A percentile compares a stretch with the other conserved stretches of the same genome.
These are phyloP conservation scores for Brachionichthys hirsutus DNA, from an alignment of 2,113 vertebrate genomes.

Conservation along the genomic window DNA sequence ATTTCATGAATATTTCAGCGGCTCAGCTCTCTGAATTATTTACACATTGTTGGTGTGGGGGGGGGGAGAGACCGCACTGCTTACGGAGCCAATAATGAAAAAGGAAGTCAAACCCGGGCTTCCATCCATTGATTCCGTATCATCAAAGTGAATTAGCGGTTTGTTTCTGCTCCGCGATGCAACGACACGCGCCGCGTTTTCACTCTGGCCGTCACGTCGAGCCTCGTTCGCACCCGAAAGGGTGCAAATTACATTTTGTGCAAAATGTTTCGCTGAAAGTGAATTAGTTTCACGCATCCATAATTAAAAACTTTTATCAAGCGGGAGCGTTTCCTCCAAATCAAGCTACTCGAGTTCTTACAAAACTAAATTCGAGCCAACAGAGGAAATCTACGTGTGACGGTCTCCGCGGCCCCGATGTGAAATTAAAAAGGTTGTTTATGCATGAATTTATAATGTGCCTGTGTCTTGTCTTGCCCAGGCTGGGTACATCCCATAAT, in stretches of 20 bases:
- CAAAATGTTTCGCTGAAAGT: slow-evolving; percentile 13
- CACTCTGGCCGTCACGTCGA: background rate
- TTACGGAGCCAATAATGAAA: slow-evolving; percentile 6
- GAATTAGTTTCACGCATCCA: slow-evolving; percentile 11
- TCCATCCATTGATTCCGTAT: slow-evolving; percentile 13
- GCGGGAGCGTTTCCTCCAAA: background rate
- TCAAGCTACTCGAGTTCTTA: no score
- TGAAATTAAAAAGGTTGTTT: slow-evolving; percentile 6
- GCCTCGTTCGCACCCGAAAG: slow-evolving; percentile 4
- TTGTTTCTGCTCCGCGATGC: slow-evolving; percentile 31
- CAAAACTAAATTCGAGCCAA: background rate
- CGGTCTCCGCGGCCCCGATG: no score
- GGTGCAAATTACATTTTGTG: slow-evolving; percentile 6
- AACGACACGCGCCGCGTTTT: background rate
- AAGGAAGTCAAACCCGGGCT: slow-evolving; percentile 6
- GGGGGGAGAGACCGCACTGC: slow-evolving; percentile 43
- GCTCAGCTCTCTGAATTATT: slow-evolving; percentile 64
- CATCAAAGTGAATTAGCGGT: slow-evolving; percentile 19
- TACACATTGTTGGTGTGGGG: slow-evolving; percentile 33
- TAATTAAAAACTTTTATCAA: slow-evolving; percentile 13
- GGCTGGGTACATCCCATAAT: no score
- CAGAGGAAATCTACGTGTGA: background rate
- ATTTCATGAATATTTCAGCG: slow-evolving; percentile 70
- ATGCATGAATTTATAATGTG: slow-evolving; percentile 15
- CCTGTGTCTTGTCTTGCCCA: background rate